Base-by-base conservation (phyloP, 2,888 invertebrate genomes). In the Cheilosia scutellata region DNA sequence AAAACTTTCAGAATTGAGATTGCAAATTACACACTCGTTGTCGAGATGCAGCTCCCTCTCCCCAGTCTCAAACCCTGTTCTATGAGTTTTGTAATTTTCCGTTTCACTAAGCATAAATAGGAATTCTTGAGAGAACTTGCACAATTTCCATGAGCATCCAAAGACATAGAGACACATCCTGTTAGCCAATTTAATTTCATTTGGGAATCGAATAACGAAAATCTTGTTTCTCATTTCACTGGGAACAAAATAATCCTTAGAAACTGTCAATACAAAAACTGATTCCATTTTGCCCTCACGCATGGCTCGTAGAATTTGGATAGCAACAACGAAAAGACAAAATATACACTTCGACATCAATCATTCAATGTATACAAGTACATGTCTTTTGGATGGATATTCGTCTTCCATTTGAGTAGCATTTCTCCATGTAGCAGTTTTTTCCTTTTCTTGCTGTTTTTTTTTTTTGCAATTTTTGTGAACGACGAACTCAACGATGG, bases 1-100 rank as follows among this genome's bases (percentile, higher is more conserved):
- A 27, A 68, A 84, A 80, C 68, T 70, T 80, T 84, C n/a, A 29
- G 66, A 84, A 84, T 75, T 75, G 44, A 66, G 49, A 75, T 71
- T 47, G 62, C 76, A 72, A 74, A 72, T 47, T 62, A 78, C 72
- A 57, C 55, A 77, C 66, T 57, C 71, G 27, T 60, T 51, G 60
- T 51, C 40, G 6, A 37, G 31, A 42, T 60, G 70, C 70, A 71
- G 6, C 33, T 66, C n/a, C 13, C 13, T 9, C 11, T 20, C 13
- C 5, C 20, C 20, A 20, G 20, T 20, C 20, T 20, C 25, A 13
- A 57, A 33, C 31, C 66, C 62, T 53, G 55, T 27, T n/a, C 11
- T 11, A 5, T 4, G 25, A 25, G 25, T n/a, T 71, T 57, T 57
- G 63, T 77, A 47, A 60, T 80, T 55, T 68, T 80, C 44, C 44